Evolutionary conservation across 2,888 invertebrate genomes (phyloP).

Genomic region (Heliconius hortense): DNA sequence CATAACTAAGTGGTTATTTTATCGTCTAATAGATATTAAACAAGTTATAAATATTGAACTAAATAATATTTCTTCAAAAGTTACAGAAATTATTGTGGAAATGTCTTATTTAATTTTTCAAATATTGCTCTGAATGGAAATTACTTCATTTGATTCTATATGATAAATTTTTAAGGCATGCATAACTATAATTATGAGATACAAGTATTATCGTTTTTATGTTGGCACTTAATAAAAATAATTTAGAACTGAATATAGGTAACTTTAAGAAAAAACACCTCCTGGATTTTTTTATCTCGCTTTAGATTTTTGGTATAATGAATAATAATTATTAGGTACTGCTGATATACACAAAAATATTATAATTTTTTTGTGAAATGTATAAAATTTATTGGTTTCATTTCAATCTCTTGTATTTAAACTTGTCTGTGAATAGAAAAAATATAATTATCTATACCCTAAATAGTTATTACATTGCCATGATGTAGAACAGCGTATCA

Average conservation of each 20-base stretch:
- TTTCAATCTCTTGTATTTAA: conserved; percentile 1
- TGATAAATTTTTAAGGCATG: conserved; percentile 6
- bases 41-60: no score
- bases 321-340: not conserved
- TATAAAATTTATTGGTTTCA: conserved; percentile 2
- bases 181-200: conserved; percentile 2
- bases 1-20: no score
- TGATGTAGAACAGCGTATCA: conserved; percentile 16
- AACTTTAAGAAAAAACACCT: conserved; percentile 19
- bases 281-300: not conserved
- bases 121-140: not conserved
- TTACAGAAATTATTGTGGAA: not conserved
- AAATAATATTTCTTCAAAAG: not conserved
- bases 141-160: not conserved
- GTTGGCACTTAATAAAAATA: conserved; percentile 16
- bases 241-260: conserved; percentile 13
- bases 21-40: no score
- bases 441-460: conserved; percentile 30
- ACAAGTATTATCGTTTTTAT: not conserved
- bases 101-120: not conserved
- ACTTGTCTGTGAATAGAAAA: conserved; percentile 25
- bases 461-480: conserved; percentile 27
- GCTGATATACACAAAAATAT: conserved; percentile 11
- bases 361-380: not conserved
- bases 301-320: not conserved